Percentiles rank a stretch among this genome's conserved stretches.
These are phyloP conservation scores for Vanessa tameamea DNA, from an alignment of 1,140 invertebrate genomes.

Conservation along the genomic window DNA sequence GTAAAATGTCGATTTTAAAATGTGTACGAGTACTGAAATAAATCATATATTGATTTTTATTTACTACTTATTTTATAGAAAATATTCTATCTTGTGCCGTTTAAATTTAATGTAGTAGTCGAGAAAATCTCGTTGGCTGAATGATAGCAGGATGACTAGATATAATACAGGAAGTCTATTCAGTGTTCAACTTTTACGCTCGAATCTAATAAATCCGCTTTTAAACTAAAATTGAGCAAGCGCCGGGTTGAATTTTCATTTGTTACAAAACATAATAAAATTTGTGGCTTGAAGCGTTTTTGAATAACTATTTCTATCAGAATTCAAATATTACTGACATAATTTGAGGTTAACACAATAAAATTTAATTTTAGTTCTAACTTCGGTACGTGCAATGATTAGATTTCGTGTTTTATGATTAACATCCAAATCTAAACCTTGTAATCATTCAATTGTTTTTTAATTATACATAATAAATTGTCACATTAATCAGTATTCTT, in stretches of 20 bases:
- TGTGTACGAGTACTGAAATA: neutral
- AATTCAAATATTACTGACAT: slow-evolving; percentile 4
- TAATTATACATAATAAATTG: too few relatives aligned
- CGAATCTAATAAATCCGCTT: slow-evolving; percentile 35
- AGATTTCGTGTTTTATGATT: too few relatives aligned
- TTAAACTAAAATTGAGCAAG: slow-evolving; percentile 34
- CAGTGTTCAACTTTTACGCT: slow-evolving; percentile 22
- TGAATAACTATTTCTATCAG: slow-evolving; percentile 10
- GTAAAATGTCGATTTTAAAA: too few relatives aligned
- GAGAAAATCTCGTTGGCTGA: neutral
- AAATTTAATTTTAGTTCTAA: neutral
- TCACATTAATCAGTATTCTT: too few relatives aligned
- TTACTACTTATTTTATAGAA: neutral
- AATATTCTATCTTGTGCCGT: neutral
- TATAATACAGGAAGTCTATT: slow-evolving; percentile 14
- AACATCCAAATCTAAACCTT: too few relatives aligned
- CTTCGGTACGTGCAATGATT: too few relatives aligned
- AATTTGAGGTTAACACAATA: neutral
- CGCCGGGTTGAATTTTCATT: slow-evolving; percentile 30
- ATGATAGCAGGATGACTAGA: slow-evolving; percentile 12
- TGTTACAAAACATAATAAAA: slow-evolving; percentile 30
- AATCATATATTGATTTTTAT: neutral
- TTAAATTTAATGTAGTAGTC: neutral
- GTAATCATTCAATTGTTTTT: too few relatives aligned
- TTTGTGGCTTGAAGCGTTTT: slow-evolving; percentile 15